These are phyloP conservation scores for Macrocentrus cingulum DNA, from an alignment of 1,140 invertebrate species.

Conservation along the genomic window DNA sequence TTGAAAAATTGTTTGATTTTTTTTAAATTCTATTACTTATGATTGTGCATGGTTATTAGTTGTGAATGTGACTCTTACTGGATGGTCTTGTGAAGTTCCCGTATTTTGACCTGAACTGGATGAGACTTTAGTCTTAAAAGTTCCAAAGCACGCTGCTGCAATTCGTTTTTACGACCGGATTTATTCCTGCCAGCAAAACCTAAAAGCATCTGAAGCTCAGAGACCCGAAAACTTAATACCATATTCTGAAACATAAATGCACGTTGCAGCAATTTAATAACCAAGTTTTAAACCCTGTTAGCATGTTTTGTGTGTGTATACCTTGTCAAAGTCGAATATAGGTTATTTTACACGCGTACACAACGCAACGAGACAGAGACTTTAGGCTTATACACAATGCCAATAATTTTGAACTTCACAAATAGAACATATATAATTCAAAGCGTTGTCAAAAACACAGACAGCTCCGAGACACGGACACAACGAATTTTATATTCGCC, in stretches of 20 bases:
- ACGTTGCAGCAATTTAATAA: constrained; percentile 4
- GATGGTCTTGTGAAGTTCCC: constrained; percentile 76
- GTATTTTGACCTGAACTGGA: constrained; percentile 76
- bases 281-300: not conserved
- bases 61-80: constrained; percentile 58
- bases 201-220: constrained; percentile 82
- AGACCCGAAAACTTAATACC: constrained; percentile 81
- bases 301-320: not conserved
- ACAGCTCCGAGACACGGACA: no score
- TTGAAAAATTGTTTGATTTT: no score
- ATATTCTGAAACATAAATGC: constrained; percentile 68
- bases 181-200: constrained; percentile 83
- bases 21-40: no score
- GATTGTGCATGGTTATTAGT: constrained; percentile 18
- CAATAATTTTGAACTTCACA: no score
- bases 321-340: not conserved
- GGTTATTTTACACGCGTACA: no score
- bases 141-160: constrained; percentile 77
- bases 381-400: no score
- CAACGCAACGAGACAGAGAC: no score
- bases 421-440: no score
- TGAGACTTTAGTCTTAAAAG: constrained; percentile 73
- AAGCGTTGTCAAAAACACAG: no score
- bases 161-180: constrained; percentile 82
- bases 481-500: no score